Evolutionary conservation across 2,797 vertebrate genomes (phyloP), one percentile per base, ranked within the genome.

Genomic region (Xerus rutilus): DNA sequence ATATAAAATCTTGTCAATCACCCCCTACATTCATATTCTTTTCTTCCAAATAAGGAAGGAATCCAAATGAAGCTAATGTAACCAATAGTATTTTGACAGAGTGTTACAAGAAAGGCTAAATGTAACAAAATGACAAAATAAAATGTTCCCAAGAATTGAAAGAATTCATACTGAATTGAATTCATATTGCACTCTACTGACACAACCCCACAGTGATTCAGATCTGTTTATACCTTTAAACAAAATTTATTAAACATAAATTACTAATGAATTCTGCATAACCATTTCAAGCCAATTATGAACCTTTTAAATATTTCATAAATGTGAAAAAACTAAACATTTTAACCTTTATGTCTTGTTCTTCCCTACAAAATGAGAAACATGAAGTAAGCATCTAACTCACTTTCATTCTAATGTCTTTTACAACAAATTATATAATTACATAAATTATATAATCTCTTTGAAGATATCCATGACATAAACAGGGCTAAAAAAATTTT

Each of bases 271-370:
- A 64, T 85, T 87, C 52, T 72, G 10, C 12, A 14, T 45, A 74
- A 49, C 32, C 86, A 49, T 67, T 89, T 64, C 7, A 86, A 78
- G 76, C 21, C 59, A 86, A 79, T 18, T 90, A 10, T 3, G n/a
- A 28, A 83, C 25, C 86, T 95, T 89, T 72, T n/a, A 94, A 93
- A 62, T 92, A 91, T n/a, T 84, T 95, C 43, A 86, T 67, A 73
- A 74, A 86, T 73, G 8, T 79, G 4, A 89, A 90, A 32, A 89
- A 95, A 77, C 83, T 73, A 92, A 85, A 23, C 30, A 91, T 78
- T 89, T 76, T 72, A 88, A 87, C 35, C 57, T 93, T 74, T 47
- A 49, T 57, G 7, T 30, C 23, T 95, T 88, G 45, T 78, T 84
- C 67, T 89, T 39, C 59, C 18, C 57, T 85, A 70, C n/a, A 92